phyloP scores from a whole-genome alignment of 35 echinoderm and acorn worm genomes.

The Heliocidaris erythrogramma region DNA sequence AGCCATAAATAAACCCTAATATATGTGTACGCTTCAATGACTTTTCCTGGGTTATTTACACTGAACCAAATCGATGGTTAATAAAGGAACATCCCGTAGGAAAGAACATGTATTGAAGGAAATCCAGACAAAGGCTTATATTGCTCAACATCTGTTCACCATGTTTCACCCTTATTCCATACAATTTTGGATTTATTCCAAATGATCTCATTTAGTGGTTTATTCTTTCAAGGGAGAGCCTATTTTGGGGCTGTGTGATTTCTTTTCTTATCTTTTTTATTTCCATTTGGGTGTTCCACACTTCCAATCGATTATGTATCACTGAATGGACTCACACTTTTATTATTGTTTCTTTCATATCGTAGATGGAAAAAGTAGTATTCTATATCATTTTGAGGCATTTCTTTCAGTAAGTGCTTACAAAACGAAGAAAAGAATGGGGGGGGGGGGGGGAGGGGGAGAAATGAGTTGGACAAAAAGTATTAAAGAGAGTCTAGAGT shows the following conservation, averaged over 20 bases:
- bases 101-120: background rate
- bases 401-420: no score
- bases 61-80: background rate
- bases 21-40: background rate
- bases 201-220: constrained; percentile 11
- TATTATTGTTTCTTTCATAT: no score
- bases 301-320: no score
- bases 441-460: no score
- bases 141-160: background rate
- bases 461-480: no score
- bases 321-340: no score
- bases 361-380: no score
- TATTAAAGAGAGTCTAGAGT: no score
- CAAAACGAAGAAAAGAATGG: no score
- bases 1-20: background rate
- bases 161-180: background rate
- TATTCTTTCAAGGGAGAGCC: background rate
- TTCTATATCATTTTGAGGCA: no score
- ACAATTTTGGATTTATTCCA: background rate
- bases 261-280: no score
- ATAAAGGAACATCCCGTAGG: background rate
- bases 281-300: no score
- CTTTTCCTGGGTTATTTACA: background rate
- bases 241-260: background rate
- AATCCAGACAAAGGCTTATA: background rate